A percentile compares a stretch with the other conserved stretches of the same genome.
Evolutionary conservation across 2,888 invertebrate genomes (phyloP).

Genomic region (Aporophyla nigra): DNA sequence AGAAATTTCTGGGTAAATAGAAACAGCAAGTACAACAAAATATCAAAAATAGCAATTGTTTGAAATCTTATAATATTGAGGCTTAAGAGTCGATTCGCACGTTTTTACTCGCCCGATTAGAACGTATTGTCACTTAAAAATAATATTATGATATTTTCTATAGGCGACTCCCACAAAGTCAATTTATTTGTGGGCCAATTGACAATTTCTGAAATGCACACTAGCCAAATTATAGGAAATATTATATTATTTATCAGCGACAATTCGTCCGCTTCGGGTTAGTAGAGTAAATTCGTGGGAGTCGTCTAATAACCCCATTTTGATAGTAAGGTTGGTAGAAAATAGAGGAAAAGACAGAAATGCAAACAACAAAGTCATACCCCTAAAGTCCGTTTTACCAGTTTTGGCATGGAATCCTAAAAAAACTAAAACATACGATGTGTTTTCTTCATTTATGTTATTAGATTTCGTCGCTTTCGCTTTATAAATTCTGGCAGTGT

Average conservation of each 20-base stretch:
- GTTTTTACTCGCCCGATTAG: too few relatives aligned
- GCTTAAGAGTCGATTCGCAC: too few relatives aligned
- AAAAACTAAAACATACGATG: constrained; percentile 7
- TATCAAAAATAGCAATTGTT: neutral
- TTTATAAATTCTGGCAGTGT: constrained; percentile 29
- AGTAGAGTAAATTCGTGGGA: too few relatives aligned
- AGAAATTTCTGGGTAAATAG: too few relatives aligned
- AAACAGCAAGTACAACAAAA: neutral
- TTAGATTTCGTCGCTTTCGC: constrained; percentile 22
- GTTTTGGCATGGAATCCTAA: neutral
- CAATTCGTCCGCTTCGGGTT: too few relatives aligned
- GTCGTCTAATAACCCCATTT: neutral
- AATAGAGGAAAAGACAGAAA: neutral
- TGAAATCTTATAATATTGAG: neutral
- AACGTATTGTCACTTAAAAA: too few relatives aligned
- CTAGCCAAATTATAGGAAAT: too few relatives aligned
- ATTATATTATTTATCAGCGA: too few relatives aligned
- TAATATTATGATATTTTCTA: too few relatives aligned
- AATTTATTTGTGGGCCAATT: too few relatives aligned
- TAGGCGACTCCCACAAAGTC: too few relatives aligned
- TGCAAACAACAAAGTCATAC: neutral
- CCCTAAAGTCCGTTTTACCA: neutral
- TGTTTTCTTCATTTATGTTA: constrained; percentile 45
- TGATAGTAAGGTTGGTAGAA: neutral
- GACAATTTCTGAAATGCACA: too few relatives aligned